phyloP scores from a whole-genome alignment of 2,888 invertebrate genomes.

The Physocephala rufipes region DNA sequence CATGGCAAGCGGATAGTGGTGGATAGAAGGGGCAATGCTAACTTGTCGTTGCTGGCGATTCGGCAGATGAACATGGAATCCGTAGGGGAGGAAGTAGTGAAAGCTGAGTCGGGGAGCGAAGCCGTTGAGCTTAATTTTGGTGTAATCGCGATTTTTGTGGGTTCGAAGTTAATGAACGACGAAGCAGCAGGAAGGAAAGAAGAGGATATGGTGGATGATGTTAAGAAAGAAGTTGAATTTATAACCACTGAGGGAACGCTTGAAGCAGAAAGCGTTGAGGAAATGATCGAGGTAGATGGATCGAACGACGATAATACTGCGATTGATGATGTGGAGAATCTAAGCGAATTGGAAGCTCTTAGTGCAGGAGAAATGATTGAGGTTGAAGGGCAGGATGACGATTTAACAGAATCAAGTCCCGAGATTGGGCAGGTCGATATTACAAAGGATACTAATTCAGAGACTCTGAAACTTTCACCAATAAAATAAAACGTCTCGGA shows the following conservation, averaged over 20 bases:
- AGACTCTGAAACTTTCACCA: constrained; percentile 13
- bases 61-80: background rate
- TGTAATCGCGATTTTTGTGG: constrained; percentile 73
- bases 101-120: constrained; percentile 46
- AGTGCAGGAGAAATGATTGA: background rate
- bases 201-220: background rate
- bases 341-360: background rate
- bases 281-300: background rate
- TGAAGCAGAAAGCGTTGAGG: constrained; percentile 10
- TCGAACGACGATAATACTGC: constrained; percentile 5
- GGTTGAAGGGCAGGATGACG: background rate
- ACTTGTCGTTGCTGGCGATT: constrained; percentile 38
- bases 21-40: constrained; percentile 40
- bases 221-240: background rate
- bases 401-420: background rate
- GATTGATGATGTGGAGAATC: background rate
- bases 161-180: constrained; percentile 62
- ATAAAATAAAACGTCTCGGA: background rate
- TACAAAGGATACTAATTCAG: background rate
- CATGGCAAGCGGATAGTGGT: constrained; percentile 44
- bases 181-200: background rate
- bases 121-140: constrained; percentile 68
- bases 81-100: constrained; percentile 47
- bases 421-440: background rate
- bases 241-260: background rate